phyloP scores from a whole-genome alignment of 2,888 invertebrate genomes.

The Chloroclysta siterata region DNA sequence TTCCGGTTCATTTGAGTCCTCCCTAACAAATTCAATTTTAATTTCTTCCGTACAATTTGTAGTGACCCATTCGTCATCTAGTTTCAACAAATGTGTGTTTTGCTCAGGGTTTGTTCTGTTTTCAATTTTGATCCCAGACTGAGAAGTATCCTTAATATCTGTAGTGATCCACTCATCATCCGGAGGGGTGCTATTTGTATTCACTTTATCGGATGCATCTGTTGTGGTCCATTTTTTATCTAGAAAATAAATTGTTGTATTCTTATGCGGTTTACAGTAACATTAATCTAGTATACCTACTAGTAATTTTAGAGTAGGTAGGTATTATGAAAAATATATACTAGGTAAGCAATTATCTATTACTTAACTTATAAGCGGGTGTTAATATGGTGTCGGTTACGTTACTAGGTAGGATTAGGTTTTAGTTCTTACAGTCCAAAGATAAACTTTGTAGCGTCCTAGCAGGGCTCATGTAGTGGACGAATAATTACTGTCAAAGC shows the following conservation, averaged over 20 bases:
- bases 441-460: no score
- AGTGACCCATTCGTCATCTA: slow-evolving; percentile 10
- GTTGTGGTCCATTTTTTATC: slow-evolving; percentile 26
- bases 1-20: background rate
- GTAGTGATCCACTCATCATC: slow-evolving; percentile 19
- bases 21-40: background rate
- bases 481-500: no score
- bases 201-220: slow-evolving; percentile 9
- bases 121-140: background rate
- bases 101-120: background rate
- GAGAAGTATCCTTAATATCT: slow-evolving; percentile 2
- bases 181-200: background rate
- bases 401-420: no score
- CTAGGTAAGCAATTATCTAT: no score
- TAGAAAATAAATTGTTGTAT: slow-evolving; percentile 27
- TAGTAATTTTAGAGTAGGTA: background rate
- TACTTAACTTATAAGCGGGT: no score
- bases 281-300: background rate
- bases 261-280: background rate
- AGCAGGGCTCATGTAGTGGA: no score
- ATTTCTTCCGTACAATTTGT: background rate
- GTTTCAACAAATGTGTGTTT: background rate
- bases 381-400: no score
- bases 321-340: background rate
- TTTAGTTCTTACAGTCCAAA: no score